A percentile compares a stretch with the other conserved stretches of the same genome.
phyloP scores from a whole-genome alignment of 1,140 invertebrate genomes.

The Apolygus lucorum region DNA sequence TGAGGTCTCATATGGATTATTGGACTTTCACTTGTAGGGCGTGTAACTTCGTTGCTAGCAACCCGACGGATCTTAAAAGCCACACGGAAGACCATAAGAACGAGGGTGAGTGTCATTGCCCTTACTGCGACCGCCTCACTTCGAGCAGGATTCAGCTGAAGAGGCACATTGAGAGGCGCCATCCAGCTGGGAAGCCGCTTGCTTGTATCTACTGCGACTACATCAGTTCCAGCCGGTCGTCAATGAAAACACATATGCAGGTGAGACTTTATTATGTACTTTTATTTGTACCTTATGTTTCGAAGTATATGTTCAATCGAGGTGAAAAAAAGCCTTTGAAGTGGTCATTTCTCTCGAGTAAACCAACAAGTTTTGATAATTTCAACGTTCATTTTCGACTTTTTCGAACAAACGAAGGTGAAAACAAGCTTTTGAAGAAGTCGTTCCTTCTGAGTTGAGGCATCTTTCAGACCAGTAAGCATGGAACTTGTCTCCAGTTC shows the following conservation, averaged over 20 bases:
- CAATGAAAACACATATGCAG: neutral
- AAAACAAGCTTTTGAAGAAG: too few species aligned
- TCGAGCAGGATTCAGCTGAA: neutral
- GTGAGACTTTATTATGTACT: too few species aligned
- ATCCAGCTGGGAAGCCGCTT: neutral
- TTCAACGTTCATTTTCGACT: too few species aligned
- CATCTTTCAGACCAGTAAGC: too few species aligned
- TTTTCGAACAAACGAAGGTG: too few species aligned
- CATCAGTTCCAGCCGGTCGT: neutral
- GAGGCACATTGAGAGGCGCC: neutral
- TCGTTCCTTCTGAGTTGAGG: too few species aligned
- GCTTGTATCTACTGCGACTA: neutral
- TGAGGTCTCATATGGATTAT: neutral
- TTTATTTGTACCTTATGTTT: too few species aligned
- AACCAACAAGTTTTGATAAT: too few species aligned
- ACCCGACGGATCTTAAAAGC: neutral
- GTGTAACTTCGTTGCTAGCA: neutral
- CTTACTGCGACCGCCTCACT: neutral
- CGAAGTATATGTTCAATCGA: too few species aligned
- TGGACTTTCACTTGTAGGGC: neutral
- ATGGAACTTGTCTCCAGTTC: too few species aligned
- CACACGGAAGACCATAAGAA: constrained; percentile 6
- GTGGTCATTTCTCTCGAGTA: too few species aligned
- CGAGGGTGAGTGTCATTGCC: neutral
- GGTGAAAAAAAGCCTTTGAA: too few species aligned